Percentiles rank a stretch among this genome's conserved stretches.
phyloP scores from a whole-genome alignment of 2,888 invertebrate species.

The Xestia c-nigrum region DNA sequence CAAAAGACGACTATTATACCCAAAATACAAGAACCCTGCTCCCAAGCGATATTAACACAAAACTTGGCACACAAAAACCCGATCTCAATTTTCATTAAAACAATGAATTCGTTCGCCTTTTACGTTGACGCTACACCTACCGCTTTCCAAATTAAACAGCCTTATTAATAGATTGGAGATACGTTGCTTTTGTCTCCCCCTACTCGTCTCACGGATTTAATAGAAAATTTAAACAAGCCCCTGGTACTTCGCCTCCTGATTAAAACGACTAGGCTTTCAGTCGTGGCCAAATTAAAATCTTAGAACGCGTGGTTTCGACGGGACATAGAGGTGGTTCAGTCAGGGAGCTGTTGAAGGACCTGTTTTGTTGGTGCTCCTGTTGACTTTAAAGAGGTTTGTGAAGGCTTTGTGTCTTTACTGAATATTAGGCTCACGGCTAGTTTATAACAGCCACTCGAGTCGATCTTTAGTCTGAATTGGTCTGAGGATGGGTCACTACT shows the following conservation, averaged over 20 bases:
- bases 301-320: constrained; percentile 78
- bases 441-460: neutral
- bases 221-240: constrained; percentile 88
- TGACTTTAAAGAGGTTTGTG: neutral
- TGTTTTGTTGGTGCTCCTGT: constrained; percentile 26
- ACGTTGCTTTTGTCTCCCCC: constrained; percentile 85
- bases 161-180: constrained; percentile 90
- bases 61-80: constrained; percentile 49
- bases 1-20: constrained; percentile 16
- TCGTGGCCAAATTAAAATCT: constrained; percentile 84
- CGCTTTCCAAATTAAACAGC: constrained; percentile 85
- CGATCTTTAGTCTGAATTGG: neutral
- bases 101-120: constrained; percentile 57
- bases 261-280: constrained; percentile 84
- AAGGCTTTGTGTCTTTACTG: constrained; percentile 17
- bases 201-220: constrained; percentile 84
- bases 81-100: constrained; percentile 60
- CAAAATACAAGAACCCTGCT: constrained; percentile 31
- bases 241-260: constrained; percentile 80
- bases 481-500: neutral
- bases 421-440: neutral
- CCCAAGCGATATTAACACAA: constrained; percentile 41
- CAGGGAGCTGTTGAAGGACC: constrained; percentile 23
- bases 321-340: constrained; percentile 46
- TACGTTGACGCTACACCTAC: constrained; percentile 70